Evolutionary conservation across 2,888 invertebrate genomes (phyloP).

Genomic region (Brenthis daphne): DNA sequence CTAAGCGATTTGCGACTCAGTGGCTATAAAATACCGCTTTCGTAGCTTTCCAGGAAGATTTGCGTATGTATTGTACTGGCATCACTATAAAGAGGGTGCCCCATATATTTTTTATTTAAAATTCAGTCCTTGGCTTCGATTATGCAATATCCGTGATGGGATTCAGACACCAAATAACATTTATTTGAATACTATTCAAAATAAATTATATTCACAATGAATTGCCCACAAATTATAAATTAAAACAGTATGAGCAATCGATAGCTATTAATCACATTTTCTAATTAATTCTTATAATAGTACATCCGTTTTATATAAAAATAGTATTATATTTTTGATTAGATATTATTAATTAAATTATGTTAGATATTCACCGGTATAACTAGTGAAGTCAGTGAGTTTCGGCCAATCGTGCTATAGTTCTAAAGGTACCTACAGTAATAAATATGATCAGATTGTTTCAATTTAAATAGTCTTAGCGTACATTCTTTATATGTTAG

Average conservation of each 20-base stretch:
- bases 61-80: slow-evolving; percentile 71
- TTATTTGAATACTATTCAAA: slow-evolving; percentile 19
- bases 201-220: slow-evolving; percentile 10
- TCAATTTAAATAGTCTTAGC: too few relatives aligned
- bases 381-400: too few relatives aligned
- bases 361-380: too few relatives aligned
- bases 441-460: too few relatives aligned
- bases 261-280: slow-evolving; percentile 13
- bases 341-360: too few relatives aligned
- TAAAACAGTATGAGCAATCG: slow-evolving; percentile 7
- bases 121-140: slow-evolving; percentile 55
- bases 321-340: too few relatives aligned
- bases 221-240: slow-evolving; percentile 23
- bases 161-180: slow-evolving; percentile 12
- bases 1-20: slow-evolving; percentile 61
- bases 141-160: slow-evolving; percentile 10
- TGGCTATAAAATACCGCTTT: slow-evolving; percentile 45
- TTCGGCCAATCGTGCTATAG: too few relatives aligned
- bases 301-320: slow-evolving; percentile 18
- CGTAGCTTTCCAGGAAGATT: slow-evolving; percentile 46
- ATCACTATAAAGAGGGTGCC: slow-evolving; percentile 73
- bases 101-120: slow-evolving; percentile 70
- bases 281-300: slow-evolving; percentile 21
- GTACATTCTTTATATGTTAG: too few relatives aligned
- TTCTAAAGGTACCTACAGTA: too few relatives aligned